A percentile compares a stretch with the other conserved stretches of the same genome.
Evolutionary conservation across 2,888 invertebrate species (phyloP).

Genomic region (Furcula furcula): DNA sequence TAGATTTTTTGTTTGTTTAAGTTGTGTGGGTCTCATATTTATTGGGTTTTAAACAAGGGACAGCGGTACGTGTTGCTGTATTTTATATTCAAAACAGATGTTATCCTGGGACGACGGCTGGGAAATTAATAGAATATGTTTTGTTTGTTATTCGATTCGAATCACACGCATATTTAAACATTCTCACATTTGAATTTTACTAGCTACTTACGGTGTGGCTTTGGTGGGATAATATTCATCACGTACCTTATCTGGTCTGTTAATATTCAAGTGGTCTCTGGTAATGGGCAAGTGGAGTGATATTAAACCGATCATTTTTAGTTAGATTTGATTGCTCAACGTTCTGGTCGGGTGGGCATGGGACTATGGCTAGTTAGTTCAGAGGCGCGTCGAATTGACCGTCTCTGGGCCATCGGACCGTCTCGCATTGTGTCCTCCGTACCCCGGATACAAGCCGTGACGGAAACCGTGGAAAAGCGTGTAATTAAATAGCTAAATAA

Average conservation of each 20-base stretch:
- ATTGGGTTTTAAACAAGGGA: constrained; percentile 64
- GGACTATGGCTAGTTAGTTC: constrained; percentile 33
- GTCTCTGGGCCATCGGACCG: constrained; percentile 23
- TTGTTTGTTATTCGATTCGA: constrained; percentile 68
- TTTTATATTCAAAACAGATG: constrained; percentile 80
- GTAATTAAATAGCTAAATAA: constrained; percentile 62
- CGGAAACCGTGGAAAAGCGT: constrained; percentile 58
- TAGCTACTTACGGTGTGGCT: constrained; percentile 29
- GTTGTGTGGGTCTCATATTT: constrained; percentile 70
- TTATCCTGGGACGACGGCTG: constrained; percentile 63
- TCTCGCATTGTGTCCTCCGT: constrained; percentile 39
- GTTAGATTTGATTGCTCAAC: constrained; percentile 39
- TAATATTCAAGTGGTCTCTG: constrained; percentile 29
- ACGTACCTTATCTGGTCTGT: constrained; percentile 27
- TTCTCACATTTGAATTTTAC: constrained; percentile 56
- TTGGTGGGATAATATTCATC: constrained; percentile 30
- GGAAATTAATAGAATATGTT: constrained; percentile 73
- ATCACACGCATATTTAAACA: constrained; percentile 64
- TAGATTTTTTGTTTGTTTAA: constrained; percentile 57
- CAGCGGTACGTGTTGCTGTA: constrained; percentile 55
- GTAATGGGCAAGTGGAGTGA: constrained; percentile 19
- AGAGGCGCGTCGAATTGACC: constrained; percentile 46
- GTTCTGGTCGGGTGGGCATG: constrained; percentile 35
- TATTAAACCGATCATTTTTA: constrained; percentile 31
- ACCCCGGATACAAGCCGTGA: constrained; percentile 54